These are phyloP conservation scores for Caenorhabditis becei DNA, from an alignment of 2,888 invertebrate species.

Conservation along the genomic window DNA sequence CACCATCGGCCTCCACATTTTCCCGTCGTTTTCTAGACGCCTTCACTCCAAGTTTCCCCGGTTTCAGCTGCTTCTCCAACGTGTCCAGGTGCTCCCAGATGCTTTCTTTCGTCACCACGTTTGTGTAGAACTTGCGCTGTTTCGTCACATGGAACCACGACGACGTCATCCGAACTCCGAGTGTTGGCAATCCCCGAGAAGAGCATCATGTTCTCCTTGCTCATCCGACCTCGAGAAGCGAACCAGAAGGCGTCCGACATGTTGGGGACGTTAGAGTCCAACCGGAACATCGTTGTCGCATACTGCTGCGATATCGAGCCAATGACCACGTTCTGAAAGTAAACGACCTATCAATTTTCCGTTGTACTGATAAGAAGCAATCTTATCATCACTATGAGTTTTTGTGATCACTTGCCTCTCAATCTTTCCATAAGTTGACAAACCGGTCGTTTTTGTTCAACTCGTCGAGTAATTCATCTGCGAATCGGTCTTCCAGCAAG, in stretches of 20 bases:
- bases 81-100: no score
- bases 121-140: conserved; percentile 26
- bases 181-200: conserved; percentile 58
- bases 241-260: conserved; percentile 58
- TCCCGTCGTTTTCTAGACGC: no score
- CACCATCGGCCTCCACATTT: no score
- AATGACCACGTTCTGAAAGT: conserved; percentile 58
- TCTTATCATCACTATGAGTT: conserved; percentile 16
- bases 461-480: conserved; percentile 36
- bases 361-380: conserved; percentile 34
- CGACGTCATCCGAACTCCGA: conserved; percentile 52
- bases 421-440: conserved; percentile 54
- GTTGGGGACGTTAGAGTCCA: conserved; percentile 51
- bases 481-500: conserved; percentile 35
- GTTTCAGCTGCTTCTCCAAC: no score
- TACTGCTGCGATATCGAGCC: conserved; percentile 54
- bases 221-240: conserved; percentile 45
- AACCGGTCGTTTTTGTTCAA: conserved; percentile 51
- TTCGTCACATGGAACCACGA: conserved; percentile 63
- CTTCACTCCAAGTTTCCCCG: no score
- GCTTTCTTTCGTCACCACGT: no score
- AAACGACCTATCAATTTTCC: conserved; percentile 17
- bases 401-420: conserved; percentile 41
- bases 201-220: conserved; percentile 43
- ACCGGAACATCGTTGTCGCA: conserved; percentile 44